A percentile compares a stretch with the other conserved stretches of the same genome.
phyloP scores from a whole-genome alignment of 2,888 invertebrate species.

The Odontomyia ornata region DNA sequence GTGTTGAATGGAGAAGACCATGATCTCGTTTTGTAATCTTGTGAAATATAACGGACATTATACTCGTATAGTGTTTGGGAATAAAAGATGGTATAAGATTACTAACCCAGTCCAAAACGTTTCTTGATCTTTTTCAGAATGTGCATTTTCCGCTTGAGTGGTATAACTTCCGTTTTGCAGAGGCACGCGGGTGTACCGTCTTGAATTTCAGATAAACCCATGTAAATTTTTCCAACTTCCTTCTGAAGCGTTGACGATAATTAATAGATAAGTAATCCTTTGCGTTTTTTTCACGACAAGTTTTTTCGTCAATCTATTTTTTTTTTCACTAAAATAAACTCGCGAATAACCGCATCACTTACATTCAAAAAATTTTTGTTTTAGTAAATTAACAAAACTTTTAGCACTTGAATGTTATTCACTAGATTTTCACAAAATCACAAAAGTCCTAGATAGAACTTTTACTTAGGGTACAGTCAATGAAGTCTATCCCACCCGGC shows the following conservation, averaged over 20 bases:
- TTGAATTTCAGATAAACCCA: conserved; percentile 44
- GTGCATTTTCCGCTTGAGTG: conserved; percentile 75
- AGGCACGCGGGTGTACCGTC: conserved; percentile 43
- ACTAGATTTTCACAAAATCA: too few relatives aligned
- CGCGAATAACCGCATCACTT: too few relatives aligned
- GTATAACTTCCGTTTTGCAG: conserved; percentile 49
- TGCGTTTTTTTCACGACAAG: neutral
- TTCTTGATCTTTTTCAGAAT: conserved; percentile 88
- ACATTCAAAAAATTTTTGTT: neutral
- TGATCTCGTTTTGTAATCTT: too few relatives aligned
- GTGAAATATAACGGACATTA: too few relatives aligned
- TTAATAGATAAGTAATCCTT: neutral
- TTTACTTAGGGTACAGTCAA: too few relatives aligned
- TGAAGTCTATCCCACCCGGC: neutral
- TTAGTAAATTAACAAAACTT: too few relatives aligned
- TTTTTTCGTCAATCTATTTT: neutral
- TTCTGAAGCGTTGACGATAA: neutral
- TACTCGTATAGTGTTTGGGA: neutral
- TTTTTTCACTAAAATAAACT: too few relatives aligned
- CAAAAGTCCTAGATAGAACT: too few relatives aligned
- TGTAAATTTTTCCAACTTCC: conserved; percentile 29
- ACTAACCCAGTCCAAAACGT: conserved; percentile 87
- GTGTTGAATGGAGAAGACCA: too few relatives aligned
- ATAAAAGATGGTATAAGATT: conserved; percentile 38
- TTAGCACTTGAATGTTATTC: too few relatives aligned